Base-by-base conservation (phyloP, 2,888 invertebrate species). In the Cantharis rufa region DNA sequence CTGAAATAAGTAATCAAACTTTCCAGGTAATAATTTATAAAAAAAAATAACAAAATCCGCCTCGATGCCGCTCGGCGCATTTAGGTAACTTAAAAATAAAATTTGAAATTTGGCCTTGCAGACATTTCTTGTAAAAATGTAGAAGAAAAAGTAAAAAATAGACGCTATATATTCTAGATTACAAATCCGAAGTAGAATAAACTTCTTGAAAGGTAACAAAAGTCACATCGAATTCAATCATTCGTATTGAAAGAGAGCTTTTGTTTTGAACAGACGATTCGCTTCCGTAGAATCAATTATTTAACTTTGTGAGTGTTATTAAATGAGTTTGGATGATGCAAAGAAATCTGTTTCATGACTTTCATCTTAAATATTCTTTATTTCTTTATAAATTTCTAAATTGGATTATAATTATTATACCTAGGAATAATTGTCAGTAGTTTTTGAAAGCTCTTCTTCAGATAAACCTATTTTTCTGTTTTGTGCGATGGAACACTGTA, bases 231-330 rank as follows among this genome's bases (percentile, higher is more conserved):
- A 77, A 80, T 79, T 74, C 81, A 80, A 81, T 81, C 81, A 76
- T 79, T 77, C 81, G 74, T 71, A 70, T 73, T 78, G 75, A 76
- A 79, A 76, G 79, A 78, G 76, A 72, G 74, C 81, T 76, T 81
- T 81, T 81, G 81, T 81, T 80, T 82, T 82, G 80, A 79, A 70
- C 79, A 78, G 80, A 79, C 80, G 81, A 79, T 79, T 74, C 81
- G 79, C 79, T 81, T 81, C 81, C 78, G 79, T 77, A 74, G 75
- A 82, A 81, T 82, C 81, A 82, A 82, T 82, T 82, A 82, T 82
- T 82, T 82, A 82, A 82, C 82, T 82, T 82, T 78, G 78, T 75
- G 81, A 82, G 81, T 81, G 81, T 81, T 82, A 82, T 82, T 82
- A 81, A 82, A 82, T 81, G 78, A 82, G 79, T 80, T 76, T 75